Evolutionary conservation across 2,888 invertebrate genomes (phyloP).

Genomic region (Cotesia congregata): DNA sequence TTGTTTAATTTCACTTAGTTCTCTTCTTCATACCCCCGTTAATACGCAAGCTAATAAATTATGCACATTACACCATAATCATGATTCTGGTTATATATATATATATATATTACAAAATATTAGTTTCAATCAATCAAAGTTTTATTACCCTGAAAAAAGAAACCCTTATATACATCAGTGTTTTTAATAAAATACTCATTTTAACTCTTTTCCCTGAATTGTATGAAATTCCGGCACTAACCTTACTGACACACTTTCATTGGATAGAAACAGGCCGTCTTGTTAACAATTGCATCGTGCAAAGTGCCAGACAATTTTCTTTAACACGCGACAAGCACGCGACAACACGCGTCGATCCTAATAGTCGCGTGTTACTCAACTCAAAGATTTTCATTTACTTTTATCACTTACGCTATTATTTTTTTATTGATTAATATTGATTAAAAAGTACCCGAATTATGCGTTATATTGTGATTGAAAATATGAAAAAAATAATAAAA

Average conservation of each 20-base stretch:
- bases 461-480: too few species aligned
- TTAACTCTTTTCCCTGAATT: not conserved
- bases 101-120: too few species aligned
- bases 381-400: slow-evolving; percentile 3
- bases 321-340: slow-evolving; percentile 35
- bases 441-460: too few species aligned
- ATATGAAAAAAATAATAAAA: too few species aligned
- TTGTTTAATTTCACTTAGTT: not conserved
- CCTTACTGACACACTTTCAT: slow-evolving; percentile 7
- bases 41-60: too few species aligned
- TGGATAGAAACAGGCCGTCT: not conserved
- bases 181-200: too few species aligned
- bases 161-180: too few species aligned
- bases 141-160: too few species aligned
- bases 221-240: not conserved
- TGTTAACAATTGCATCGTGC: not conserved
- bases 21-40: not conserved
- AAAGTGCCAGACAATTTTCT: slow-evolving; percentile 18
- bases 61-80: too few species aligned
- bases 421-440: not conserved
- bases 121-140: too few species aligned
- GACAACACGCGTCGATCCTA: slow-evolving; percentile 28
- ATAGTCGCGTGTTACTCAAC: slow-evolving; percentile 24
- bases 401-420: not conserved
- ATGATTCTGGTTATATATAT: too few species aligned